Conservation (phyloP, 2,888 invertebrate species). For the Aricia artaxerxes region DNA sequence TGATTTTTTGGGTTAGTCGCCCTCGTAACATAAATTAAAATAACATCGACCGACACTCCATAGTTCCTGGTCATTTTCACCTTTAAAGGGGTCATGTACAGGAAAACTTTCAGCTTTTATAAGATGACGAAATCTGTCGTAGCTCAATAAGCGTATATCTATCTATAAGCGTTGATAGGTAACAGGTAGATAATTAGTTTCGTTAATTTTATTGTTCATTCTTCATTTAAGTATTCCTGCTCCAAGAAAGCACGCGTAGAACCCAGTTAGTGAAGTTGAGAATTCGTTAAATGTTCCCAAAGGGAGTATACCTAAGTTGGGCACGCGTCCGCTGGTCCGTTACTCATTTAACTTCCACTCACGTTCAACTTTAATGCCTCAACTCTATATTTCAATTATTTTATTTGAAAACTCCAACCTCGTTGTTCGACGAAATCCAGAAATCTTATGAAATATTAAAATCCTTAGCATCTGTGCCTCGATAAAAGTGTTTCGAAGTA, state of each 20-base stretch:
- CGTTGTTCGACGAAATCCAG: neutral
- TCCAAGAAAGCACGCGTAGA: neutral
- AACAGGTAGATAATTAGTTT: too few species aligned
- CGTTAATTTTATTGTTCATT: neutral
- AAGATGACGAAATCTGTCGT: too few species aligned
- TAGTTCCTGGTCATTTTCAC: too few species aligned
- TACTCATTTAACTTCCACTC: neutral
- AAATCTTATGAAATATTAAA: constrained; percentile 3
- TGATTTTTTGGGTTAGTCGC: too few species aligned
- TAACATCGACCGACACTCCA: too few species aligned
- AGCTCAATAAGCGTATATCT: too few species aligned
- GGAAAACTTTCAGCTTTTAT: too few species aligned
- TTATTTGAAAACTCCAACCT: constrained; percentile 6
- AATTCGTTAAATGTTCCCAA: neutral
- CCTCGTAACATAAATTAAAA: too few species aligned
- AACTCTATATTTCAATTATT: constrained; percentile 10
- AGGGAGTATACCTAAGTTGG: neutral
- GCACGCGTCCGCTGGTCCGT: neutral
- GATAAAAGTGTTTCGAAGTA: neutral
- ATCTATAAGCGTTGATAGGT: too few species aligned
- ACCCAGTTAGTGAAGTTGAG: neutral
- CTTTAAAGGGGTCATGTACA: too few species aligned
- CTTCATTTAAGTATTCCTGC: neutral
- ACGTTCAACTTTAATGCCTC: neutral
- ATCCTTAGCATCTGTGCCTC: neutral